phyloP scores from a whole-genome alignment of 2,888 invertebrate genomes.

The Eustalomyia histrio region DNA sequence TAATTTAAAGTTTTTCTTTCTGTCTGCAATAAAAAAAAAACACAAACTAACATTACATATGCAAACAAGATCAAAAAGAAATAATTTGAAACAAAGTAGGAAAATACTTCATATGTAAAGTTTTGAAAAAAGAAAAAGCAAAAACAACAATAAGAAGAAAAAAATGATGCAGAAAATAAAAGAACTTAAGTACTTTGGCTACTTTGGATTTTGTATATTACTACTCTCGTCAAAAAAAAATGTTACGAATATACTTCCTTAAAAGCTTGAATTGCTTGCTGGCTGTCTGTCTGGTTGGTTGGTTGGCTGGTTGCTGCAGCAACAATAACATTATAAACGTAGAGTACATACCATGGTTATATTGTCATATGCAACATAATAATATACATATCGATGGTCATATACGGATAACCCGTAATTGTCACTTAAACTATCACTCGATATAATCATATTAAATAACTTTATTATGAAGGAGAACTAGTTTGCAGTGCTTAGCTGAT shows the following conservation, averaged over 20 bases:
- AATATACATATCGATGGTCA: not conserved
- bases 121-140: not conserved
- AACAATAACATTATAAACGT: not conserved
- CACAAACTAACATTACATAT: not conserved
- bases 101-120: not conserved
- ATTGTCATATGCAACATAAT: slow-evolving; percentile 8
- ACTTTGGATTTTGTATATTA: slow-evolving; percentile 48
- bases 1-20: slow-evolving; percentile 24
- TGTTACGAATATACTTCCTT: slow-evolving; percentile 64
- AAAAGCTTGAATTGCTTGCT: slow-evolving; percentile 52
- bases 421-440: too few relatives aligned
- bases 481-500: too few relatives aligned
- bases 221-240: slow-evolving; percentile 54
- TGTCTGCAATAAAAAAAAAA: slow-evolving; percentile 10
- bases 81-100: not conserved
- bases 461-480: too few relatives aligned
- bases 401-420: too few relatives aligned
- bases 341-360: not conserved
- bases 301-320: not conserved
- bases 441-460: too few relatives aligned
- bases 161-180: slow-evolving; percentile 9
- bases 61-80: not conserved
- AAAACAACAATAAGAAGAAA: slow-evolving; percentile 1
- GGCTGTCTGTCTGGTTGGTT: not conserved
- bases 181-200: slow-evolving; percentile 50